Percentiles rank a stretch among this genome's conserved stretches.
These are phyloP conservation scores for Abramis brama DNA, from an alignment of 2,113 vertebrate species.

Conservation along the genomic window DNA sequence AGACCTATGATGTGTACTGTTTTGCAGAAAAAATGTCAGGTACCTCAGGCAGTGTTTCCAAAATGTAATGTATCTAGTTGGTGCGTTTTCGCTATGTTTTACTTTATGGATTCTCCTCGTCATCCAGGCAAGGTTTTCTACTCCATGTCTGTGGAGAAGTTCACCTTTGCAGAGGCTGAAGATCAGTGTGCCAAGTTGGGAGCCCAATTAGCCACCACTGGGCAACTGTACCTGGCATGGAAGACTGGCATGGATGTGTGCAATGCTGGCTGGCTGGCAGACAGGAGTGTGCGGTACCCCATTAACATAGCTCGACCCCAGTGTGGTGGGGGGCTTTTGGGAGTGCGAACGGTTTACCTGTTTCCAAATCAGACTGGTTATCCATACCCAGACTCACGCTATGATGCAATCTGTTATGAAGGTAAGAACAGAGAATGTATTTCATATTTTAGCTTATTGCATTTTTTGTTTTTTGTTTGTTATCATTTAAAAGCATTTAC, in stretches of 20 bases:
- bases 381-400: constrained; percentile 84
- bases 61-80: not conserved
- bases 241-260: constrained; percentile 92
- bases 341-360: constrained; percentile 91
- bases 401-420: constrained; percentile 91
- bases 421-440: constrained; percentile 70
- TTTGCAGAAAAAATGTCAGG: constrained; percentile 95
- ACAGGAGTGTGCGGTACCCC: constrained; percentile 93
- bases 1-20: constrained; percentile 97
- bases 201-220: constrained; percentile 87
- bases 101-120: constrained; percentile 38
- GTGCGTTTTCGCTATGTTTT: not conserved
- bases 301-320: constrained; percentile 90
- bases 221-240: constrained; percentile 95
- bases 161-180: constrained; percentile 87
- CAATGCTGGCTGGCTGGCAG: constrained; percentile 92
- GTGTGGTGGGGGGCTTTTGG: constrained; percentile 92
- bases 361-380: constrained; percentile 91
- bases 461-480: constrained; percentile 1
- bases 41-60: constrained; percentile 60
- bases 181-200: constrained; percentile 86
- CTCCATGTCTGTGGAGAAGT: constrained; percentile 84
- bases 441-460: not conserved
- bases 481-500: not conserved
- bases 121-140: constrained; percentile 91